phyloP scores from a whole-genome alignment of 2,113 vertebrate genomes.

The Sterrhoptilus dennistouni region DNA sequence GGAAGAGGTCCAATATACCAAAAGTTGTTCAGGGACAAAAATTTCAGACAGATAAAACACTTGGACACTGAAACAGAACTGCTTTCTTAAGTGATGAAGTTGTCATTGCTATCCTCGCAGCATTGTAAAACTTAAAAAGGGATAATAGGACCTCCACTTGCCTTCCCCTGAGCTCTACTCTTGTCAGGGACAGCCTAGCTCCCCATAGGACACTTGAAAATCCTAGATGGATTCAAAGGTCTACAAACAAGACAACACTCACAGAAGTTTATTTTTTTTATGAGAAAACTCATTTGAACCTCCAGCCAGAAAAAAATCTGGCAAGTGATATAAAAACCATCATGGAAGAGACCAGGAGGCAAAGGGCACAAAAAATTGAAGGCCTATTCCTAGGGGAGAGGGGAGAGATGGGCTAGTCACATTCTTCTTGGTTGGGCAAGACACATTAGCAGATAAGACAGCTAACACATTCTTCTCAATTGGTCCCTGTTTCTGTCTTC shows the following conservation, averaged over 20 bases:
- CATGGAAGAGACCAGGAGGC: background rate
- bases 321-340: background rate
- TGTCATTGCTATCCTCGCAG: background rate
- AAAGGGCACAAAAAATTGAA: background rate
- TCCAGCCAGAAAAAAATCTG: background rate
- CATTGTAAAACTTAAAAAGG: background rate
- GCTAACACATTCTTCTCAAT: background rate
- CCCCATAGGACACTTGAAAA: rapidly evolving
- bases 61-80: background rate
- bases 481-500: background rate
- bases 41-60: background rate
- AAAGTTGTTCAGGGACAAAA: background rate
- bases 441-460: rapidly evolving
- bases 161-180: background rate
- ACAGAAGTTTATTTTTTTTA: background rate
- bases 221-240: background rate
- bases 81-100: background rate
- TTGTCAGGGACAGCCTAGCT: background rate
- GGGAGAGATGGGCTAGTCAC: background rate
- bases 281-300: background rate
- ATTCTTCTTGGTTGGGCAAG: background rate
- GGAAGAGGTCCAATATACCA: background rate
- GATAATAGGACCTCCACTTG: background rate
- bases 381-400: background rate
- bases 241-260: background rate